Percentiles rank a stretch among this genome's conserved stretches.
Evolutionary conservation across 1,140 invertebrate species (phyloP).

Genomic region (Musca vetustissima): DNA sequence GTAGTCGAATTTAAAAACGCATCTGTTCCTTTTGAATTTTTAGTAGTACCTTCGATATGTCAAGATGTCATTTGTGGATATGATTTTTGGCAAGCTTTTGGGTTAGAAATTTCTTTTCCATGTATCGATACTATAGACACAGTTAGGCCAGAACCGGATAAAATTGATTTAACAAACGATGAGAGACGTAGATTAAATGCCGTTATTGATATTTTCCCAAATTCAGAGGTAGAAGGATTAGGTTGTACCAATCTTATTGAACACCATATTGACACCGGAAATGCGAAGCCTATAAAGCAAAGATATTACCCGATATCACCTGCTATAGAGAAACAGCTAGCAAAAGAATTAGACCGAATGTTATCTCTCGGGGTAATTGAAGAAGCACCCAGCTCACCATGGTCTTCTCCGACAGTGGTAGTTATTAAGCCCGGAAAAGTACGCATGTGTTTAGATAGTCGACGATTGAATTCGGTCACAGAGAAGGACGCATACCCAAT

Average conservation of each 20-base stretch:
- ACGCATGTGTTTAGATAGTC: conserved; percentile 40
- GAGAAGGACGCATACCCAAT: not conserved
- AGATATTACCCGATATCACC: not conserved
- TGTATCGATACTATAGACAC: not conserved
- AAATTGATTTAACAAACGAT: not conserved
- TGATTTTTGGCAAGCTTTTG: not conserved
- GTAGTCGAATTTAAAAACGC: not conserved
- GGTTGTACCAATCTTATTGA: not conserved
- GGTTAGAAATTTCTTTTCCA: not conserved
- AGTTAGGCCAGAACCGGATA: not conserved
- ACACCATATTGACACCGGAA: not conserved
- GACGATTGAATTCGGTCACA: not conserved
- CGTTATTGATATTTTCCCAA: not conserved
- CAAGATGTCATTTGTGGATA: not conserved
- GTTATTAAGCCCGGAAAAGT: conserved; percentile 36
- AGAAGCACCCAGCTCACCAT: conserved; percentile 34
- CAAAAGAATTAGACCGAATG: not conserved
- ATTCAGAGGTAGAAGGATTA: not conserved
- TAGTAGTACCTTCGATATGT: not conserved
- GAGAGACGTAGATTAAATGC: conserved; percentile 10
- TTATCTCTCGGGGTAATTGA: conserved; percentile 27
- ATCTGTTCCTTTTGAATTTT: not conserved
- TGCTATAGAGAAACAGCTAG: not conserved
- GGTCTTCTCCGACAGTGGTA: conserved; percentile 38
- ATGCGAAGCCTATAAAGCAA: not conserved